Base-by-base conservation (phyloP, 2,113 vertebrate genomes). In the Melospiza melodia region DNA sequence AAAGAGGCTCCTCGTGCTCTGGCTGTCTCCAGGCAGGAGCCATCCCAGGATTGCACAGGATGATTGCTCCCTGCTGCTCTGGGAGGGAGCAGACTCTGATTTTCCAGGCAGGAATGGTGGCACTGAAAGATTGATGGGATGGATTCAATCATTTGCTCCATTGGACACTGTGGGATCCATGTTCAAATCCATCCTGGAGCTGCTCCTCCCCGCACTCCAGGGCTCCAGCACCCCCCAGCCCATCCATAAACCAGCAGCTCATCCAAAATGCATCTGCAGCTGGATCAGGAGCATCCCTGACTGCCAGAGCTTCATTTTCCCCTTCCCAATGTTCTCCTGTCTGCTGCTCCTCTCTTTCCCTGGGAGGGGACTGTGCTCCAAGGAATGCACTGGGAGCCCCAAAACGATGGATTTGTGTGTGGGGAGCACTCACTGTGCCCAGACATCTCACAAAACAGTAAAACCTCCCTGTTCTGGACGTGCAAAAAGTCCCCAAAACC, bases 371-470 rank as follows among this genome's bases (percentile, higher is more conserved):
- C 1, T 37, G 31, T 21, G 5, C 49, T 67, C 71, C 11, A 23
- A 62, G 71, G 11, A 21, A 49, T 37, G 20, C 0, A 0, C 28
- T 12, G 33, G 46, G 61, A 91, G 11, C 49, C 57, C 37, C 4
- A 16, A 1, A 77, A 66, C 0, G 2, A 55, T 1, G 7, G 25
- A 2, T 39, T 12, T 72, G 35, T 4, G 28, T 2, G 31, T 3
- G 25, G 35, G 67, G 30, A 48, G 4, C 5, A 31, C 14, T 67
- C 31, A 27, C 68, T 6, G 13, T 21, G 80, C 62, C 33, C 57
- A 67, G 48, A 8, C 28, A 23, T 31, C 55, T 25, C 71, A 55
- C 2, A 0, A 27, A 95, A 25, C 58, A 61, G 41, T 41, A 43
- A 80, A 88, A 25, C 20, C 39, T 48, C 39, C 75, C 49, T 14